These are phyloP conservation scores for Stercorarius parasiticus DNA, from an alignment of 2,113 vertebrate genomes.

Conservation along the genomic window DNA sequence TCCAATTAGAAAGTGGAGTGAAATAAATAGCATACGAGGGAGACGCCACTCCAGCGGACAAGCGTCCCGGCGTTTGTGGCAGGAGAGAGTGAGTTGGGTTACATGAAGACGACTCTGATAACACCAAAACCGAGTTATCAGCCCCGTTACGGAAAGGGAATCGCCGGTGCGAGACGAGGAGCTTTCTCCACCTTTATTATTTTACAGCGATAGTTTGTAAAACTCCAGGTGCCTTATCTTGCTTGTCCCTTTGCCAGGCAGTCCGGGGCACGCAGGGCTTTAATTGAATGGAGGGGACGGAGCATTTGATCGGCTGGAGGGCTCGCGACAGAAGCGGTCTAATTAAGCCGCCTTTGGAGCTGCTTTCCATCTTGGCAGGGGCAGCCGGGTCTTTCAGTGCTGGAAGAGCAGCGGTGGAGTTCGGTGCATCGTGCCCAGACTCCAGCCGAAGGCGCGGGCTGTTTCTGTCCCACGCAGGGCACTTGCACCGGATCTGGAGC, in stretches of 20 bases:
- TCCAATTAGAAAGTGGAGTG: constrained; percentile 83
- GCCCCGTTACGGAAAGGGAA: neutral
- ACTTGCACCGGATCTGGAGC: neutral
- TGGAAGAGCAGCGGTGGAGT: neutral
- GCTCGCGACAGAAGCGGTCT: neutral
- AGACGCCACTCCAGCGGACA: constrained; percentile 17
- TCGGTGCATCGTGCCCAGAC: neutral
- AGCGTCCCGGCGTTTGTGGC: neutral
- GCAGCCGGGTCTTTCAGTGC: neutral
- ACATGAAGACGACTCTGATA: neutral
- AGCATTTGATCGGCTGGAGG: neutral
- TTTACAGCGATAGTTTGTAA: neutral
- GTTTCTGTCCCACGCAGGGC: neutral
- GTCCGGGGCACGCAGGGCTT: neutral
- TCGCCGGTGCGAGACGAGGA: neutral
- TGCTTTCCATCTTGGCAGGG: neutral
- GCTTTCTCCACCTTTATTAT: neutral
- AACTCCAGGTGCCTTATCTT: constrained; percentile 30
- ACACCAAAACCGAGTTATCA: neutral
- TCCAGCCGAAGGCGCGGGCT: neutral
- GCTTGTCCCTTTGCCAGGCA: constrained; percentile 36
- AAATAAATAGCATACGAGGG: constrained; percentile 60
- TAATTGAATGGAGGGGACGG: neutral
- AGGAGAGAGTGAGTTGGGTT: neutral
- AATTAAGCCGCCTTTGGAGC: neutral